Conservation (phyloP, 2,888 invertebrate species). For the Drosophila merina region DNA sequence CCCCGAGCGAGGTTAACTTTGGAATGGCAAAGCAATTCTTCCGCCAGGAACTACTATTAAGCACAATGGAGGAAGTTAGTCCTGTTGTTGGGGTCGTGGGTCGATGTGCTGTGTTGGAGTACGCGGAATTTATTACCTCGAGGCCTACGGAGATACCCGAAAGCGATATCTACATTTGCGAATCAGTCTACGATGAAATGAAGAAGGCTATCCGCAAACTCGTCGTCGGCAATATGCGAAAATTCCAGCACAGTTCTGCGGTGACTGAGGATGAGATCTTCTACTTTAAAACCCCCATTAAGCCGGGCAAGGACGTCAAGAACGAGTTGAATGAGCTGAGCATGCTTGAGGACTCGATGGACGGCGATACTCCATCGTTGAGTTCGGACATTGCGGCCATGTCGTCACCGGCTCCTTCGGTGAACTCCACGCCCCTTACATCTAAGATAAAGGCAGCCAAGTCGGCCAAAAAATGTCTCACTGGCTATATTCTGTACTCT, state of each 20-base stretch:
- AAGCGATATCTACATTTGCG: constrained; percentile 95
- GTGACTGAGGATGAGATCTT: constrained; percentile 97
- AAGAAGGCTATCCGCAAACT: constrained; percentile 90
- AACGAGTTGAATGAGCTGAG: constrained; percentile 77
- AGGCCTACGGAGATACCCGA: constrained; percentile 97
- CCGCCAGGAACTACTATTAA: constrained; percentile 96
- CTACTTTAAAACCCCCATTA: constrained; percentile 89
- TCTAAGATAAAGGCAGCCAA: constrained; percentile 85
- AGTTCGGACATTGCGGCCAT: constrained; percentile 91
- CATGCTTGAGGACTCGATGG: constrained; percentile 91
- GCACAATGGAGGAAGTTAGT: constrained; percentile 95
- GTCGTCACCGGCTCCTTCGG: constrained; percentile 84
- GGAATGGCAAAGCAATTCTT: constrained; percentile 92
- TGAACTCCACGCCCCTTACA: constrained; percentile 83
- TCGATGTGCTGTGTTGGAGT: constrained; percentile 95
- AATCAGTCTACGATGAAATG: constrained; percentile 95
- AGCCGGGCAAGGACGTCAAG: constrained; percentile 85
- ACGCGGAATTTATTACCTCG: constrained; percentile 94
- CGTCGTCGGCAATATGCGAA: constrained; percentile 88
- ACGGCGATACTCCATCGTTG: constrained; percentile 91
- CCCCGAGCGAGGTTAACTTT: constrained; percentile 94
- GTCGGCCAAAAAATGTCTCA: constrained; percentile 93
- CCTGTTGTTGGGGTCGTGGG: constrained; percentile 96
- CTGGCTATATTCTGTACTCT: constrained; percentile 99
- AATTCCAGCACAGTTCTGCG: constrained; percentile 91